phyloP scores from a whole-genome alignment of 2,888 invertebrate genomes.

The Chironomus tentans region DNA sequence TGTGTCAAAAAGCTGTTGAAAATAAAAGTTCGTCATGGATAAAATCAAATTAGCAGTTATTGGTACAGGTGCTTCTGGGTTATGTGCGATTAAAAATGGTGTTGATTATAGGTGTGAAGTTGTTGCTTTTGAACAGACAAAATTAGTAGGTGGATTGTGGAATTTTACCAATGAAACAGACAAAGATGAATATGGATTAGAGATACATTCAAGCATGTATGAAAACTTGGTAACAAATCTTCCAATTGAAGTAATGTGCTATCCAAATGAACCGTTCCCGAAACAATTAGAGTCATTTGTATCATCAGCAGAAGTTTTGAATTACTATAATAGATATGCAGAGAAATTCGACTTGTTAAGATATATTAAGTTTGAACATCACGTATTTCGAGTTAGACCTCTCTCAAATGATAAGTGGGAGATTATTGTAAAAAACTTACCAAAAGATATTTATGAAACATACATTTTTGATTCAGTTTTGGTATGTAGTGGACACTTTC shows the following conservation, averaged over 20 bases:
- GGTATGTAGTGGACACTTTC: conserved; percentile 81
- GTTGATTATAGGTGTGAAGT: conserved; percentile 45
- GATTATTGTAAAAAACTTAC: conserved; percentile 36
- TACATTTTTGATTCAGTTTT: conserved; percentile 67
- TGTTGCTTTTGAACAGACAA: conserved; percentile 66
- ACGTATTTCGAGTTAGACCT: conserved; percentile 49
- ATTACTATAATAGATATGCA: conserved; percentile 63
- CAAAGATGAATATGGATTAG: conserved; percentile 65
- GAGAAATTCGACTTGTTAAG: conserved; percentile 56
- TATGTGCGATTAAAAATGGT: conserved; percentile 66
- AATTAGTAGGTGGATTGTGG: conserved; percentile 82
- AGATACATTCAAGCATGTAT: conserved; percentile 88
- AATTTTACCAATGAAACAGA: conserved; percentile 70
- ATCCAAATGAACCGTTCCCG: conserved; percentile 73
- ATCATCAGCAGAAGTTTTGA: conserved; percentile 60
- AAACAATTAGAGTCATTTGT: conserved; percentile 63
- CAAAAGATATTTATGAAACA: conserved; percentile 37
- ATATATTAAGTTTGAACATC: conserved; percentile 52
- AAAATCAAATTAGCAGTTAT: conserved; percentile 52
- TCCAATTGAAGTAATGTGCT: conserved; percentile 90
- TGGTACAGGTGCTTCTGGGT: conserved; percentile 83
- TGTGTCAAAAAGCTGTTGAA: too few relatives aligned
- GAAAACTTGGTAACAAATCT: conserved; percentile 79
- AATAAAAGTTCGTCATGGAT: too few relatives aligned
- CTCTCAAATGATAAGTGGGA: conserved; percentile 49